These are phyloP conservation scores for Thaumatotibia leucotreta DNA, from an alignment of 1,140 invertebrate species.

Conservation along the genomic window DNA sequence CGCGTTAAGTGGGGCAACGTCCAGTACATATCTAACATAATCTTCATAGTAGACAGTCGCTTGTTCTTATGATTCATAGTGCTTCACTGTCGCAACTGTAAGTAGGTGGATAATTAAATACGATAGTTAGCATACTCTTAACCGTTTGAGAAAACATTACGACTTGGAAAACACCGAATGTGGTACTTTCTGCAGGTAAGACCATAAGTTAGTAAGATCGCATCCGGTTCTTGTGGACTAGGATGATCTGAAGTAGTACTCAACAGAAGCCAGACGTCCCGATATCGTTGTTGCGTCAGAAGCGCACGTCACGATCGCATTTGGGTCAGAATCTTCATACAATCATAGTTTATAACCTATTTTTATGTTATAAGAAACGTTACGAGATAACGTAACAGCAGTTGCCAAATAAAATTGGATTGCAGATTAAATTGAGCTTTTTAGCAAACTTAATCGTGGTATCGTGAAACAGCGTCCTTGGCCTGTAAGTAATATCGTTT, in stretches of 20 bases:
- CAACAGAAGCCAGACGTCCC: constrained; percentile 20
- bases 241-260: background rate
- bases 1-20: background rate
- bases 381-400: constrained; percentile 18
- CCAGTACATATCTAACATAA: no score
- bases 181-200: background rate
- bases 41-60: background rate
- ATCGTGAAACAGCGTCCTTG: background rate
- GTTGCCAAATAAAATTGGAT: background rate
- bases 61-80: background rate
- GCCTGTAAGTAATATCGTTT: no score
- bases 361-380: constrained; percentile 45
- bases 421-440: background rate
- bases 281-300: constrained; percentile 46
- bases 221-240: background rate
- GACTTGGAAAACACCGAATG: background rate
- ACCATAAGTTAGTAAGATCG: background rate
- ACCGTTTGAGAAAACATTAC: background rate
- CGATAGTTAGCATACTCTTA: background rate
- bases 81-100: constrained; percentile 5
- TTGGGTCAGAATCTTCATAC: constrained; percentile 61
- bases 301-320: constrained; percentile 51
- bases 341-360: constrained; percentile 57
- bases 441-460: background rate
- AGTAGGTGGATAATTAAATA: constrained; percentile 9